Evolutionary conservation across 2,113 vertebrate genomes (phyloP), one percentile per base, ranked within the genome.

Genomic region (Caranx melampygus): DNA sequence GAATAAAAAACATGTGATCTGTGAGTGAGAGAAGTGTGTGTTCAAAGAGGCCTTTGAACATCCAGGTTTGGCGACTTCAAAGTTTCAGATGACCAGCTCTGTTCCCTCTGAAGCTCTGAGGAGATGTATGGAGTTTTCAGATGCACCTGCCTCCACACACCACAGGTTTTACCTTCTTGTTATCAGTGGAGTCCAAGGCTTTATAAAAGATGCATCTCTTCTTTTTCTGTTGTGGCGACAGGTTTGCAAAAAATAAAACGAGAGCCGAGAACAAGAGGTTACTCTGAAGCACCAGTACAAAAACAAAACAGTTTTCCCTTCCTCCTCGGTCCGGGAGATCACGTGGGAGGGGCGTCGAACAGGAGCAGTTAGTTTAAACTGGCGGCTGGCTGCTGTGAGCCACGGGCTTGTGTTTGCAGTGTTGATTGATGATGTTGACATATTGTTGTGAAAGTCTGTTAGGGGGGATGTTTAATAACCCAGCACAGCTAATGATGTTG

Each of bases 381-480:
- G 21, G 47, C n/a, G 31, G 44, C n/a, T 64, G 57, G 4, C 49
- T 76, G 71, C 11, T 31, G 77, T 69, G 77, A 75, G 35, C 64
- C 70, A 16, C 35, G 79, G 62, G 63, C 45, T 81, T 18, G 3
- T 64, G 58, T 83, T 77, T 81, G 79, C 67, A 40, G 16, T 66
- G 49, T 12, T 86, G 88, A 92, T 82, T 74, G 82, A 91, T 91
- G 74, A 33, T 47, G 63, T 64, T 81, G 83, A 82, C 76, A 68
- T 81, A 82, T 84, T 88, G 78, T 61, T 77, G 67, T 90, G 84
- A 90, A 71, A 73, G 75, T 84, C 71, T 47, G 71, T 72, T 83
- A 35, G 59, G 63, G 63, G 51, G 37, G 64, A 59, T 84, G 90
- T 83, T 91, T 92, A 93, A 92, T 92, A 90, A 88, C 79, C 84